Conservation (phyloP, 2,797 vertebrate genomes). For the Hafferia zeledoni region DNA sequence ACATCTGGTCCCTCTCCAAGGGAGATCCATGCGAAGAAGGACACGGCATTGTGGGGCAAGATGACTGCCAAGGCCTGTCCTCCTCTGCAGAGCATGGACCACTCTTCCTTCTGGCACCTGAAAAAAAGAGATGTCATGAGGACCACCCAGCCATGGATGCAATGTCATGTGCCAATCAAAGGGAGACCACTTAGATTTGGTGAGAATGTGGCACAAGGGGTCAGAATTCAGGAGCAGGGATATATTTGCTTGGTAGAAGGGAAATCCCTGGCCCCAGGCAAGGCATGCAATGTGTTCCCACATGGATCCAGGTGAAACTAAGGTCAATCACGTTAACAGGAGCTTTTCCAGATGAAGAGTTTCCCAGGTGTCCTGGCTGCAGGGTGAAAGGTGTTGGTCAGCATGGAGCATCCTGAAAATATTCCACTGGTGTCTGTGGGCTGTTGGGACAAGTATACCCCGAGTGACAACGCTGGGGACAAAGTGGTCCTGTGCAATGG, state of each 20-base stretch:
- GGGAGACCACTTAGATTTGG: not conserved
- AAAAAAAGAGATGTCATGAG: not conserved
- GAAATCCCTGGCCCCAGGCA: not conserved
- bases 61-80: not conserved
- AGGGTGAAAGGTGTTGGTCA: not conserved
- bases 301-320: not conserved
- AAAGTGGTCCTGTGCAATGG: not conserved
- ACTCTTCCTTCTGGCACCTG: not conserved
- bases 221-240: not conserved
- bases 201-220: not conserved
- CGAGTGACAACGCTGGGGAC: not conserved
- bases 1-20: not conserved
- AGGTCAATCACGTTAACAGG: not conserved
- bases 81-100: not conserved
- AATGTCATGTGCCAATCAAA: not conserved
- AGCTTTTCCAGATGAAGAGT: not conserved
- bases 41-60: fast-evolving
- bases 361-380: not conserved
- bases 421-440: not conserved
- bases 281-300: not conserved
- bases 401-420: not conserved
- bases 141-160: not conserved
- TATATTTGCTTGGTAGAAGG: not conserved
- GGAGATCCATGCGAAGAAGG: not conserved
- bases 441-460: not conserved